phyloP scores from a whole-genome alignment of 2,888 invertebrate species.

The Dendrolimus houi region DNA sequence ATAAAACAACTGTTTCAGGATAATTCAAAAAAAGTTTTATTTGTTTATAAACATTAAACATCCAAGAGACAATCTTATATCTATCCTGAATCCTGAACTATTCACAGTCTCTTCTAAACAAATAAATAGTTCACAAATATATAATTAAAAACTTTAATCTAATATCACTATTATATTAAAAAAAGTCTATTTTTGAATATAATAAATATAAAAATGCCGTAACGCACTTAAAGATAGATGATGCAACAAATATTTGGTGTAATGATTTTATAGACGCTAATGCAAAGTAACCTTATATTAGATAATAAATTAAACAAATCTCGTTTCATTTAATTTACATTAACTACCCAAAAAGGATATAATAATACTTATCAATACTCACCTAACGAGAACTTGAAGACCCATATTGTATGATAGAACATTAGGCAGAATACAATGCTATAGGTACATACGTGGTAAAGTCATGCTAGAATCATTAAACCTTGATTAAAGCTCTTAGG shows the following conservation, averaged over 20 bases:
- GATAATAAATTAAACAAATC: not conserved
- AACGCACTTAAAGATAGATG: constrained; percentile 20
- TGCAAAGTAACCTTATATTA: not conserved
- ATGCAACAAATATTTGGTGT: constrained; percentile 35
- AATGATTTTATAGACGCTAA: constrained; percentile 1
- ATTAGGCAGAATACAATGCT: too few species aligned
- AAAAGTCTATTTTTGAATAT: constrained; percentile 29
- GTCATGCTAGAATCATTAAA: too few species aligned
- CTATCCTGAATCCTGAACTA: constrained; percentile 42
- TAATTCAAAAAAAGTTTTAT: constrained; percentile 60
- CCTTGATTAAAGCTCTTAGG: too few species aligned
- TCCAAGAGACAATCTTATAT: constrained; percentile 57
- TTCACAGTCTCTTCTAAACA: constrained; percentile 54
- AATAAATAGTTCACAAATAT: constrained; percentile 68
- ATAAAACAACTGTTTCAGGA: constrained; percentile 11
- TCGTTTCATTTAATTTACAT: not conserved
- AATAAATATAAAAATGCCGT: constrained; percentile 25
- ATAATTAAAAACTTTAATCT: constrained; percentile 59
- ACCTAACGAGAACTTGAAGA: too few species aligned
- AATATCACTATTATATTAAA: constrained; percentile 69
- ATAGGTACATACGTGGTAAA: too few species aligned
- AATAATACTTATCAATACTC: not conserved
- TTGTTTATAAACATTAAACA: constrained; percentile 67
- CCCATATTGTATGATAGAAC: too few species aligned
- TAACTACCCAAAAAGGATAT: not conserved